Evolutionary conservation across 2,888 invertebrate genomes (phyloP), one percentile per base, ranked within the genome.

Genomic region (Plebejus argus): DNA sequence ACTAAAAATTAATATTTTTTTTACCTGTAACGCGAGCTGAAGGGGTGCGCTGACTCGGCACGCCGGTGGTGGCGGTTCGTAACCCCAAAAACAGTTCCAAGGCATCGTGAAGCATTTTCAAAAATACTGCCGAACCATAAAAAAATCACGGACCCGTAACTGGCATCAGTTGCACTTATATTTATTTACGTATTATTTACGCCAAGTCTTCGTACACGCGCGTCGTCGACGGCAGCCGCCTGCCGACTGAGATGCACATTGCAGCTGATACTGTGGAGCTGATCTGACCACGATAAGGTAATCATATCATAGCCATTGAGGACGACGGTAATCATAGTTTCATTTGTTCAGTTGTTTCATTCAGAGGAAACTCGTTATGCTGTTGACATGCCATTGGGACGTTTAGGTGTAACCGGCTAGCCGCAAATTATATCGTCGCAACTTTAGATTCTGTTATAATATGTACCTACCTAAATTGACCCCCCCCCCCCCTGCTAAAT

Each of bases 11-110:
- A 58, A 58, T 6, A 39, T n/a, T 33, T 33, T n/a, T 35, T n/a
- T 78, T 90, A 93, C 93, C 93, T 93, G 89, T 79, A 89, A 82
- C 79, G 88, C 85, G 53, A 92, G 84, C 81, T 91, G 87, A 80
- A 94, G 86, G 71, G 93, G 93, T 80, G 88, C 90, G 84, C 91
- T 92, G 81, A 94, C 91, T 84, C 90, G 86, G 87, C 93, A 93
- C 76, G 88, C 83, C 20, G 93, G 91, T 79, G 91, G 86, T 74
- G 93, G 93, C 82, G 91, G 86, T 81, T 93, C 87, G 82, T 93
- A 94, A 81, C 93, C 93, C 93, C 93, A 94, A 71, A 94, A 83
- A 84, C 93, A 94, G 84, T 91, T 94, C 93, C 93, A 94, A 86
- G 93, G 92, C 93, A 94, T 93, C 85, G 83, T 88, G 84, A 80